phyloP scores from a whole-genome alignment of 2,888 invertebrate species.

The Philaethria dido region DNA sequence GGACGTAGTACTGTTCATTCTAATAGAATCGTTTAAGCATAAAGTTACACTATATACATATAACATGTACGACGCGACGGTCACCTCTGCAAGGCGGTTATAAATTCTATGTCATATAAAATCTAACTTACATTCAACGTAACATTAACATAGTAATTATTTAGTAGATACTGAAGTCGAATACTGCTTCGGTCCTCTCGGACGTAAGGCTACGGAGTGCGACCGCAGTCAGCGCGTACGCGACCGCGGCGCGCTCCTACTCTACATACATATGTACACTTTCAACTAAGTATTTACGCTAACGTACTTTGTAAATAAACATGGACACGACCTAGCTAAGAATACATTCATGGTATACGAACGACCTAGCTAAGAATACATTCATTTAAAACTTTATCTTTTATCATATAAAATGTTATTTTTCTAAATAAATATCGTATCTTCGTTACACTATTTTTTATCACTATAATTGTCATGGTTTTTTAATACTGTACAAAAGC shows the following conservation, averaged over 20 bases:
- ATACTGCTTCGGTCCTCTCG: constrained; percentile 44
- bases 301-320: constrained; percentile 38
- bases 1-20: not conserved
- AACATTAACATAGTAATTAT: constrained; percentile 30
- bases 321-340: constrained; percentile 2
- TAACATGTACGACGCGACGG: not conserved
- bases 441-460: constrained; percentile 46
- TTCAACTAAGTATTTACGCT: constrained; percentile 23
- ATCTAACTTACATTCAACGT: constrained; percentile 33
- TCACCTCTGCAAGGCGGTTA: constrained; percentile 3
- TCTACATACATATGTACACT: constrained; percentile 19
- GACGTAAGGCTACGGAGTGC: constrained; percentile 24
- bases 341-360: constrained; percentile 25
- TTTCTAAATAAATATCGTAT: constrained; percentile 54
- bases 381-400: constrained; percentile 9
- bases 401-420: constrained; percentile 36
- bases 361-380: constrained; percentile 29
- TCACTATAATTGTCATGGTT: constrained; percentile 43
- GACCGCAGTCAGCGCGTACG: not conserved
- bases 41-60: not conserved
- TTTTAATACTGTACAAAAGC: constrained; percentile 65
- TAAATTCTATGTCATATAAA: constrained; percentile 34
- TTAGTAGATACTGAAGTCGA: constrained; percentile 43
- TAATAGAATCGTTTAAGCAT: not conserved
- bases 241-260: constrained; percentile 26